Conservation (phyloP, 2,797 vertebrate genomes). For the Neomorphus geoffroyi region DNA sequence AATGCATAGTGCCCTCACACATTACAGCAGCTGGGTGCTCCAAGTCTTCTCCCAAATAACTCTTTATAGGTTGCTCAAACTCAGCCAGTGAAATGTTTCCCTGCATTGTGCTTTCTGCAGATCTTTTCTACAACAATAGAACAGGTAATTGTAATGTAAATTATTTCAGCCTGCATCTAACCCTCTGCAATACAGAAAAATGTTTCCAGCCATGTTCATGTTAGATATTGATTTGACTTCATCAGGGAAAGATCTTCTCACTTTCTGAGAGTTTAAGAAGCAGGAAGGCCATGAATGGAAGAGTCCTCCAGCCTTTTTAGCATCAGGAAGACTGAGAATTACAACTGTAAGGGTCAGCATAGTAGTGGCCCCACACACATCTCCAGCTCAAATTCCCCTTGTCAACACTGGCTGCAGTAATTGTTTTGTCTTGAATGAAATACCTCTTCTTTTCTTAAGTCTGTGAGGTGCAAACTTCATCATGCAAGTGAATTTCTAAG, state of each 20-base stretch:
- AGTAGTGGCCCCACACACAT: background rate
- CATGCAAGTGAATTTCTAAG: background rate
- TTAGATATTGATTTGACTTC: background rate
- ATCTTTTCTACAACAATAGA: background rate
- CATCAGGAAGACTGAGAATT: background rate
- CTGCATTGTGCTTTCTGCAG: background rate
- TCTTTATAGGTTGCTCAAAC: background rate
- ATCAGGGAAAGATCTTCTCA: background rate
- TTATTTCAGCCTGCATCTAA: background rate
- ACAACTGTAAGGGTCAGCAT: background rate
- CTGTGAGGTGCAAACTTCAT: background rate
- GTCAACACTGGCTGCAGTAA: background rate
- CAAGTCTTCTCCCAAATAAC: background rate
- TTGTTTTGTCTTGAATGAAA: background rate
- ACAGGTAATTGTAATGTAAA: constrained; percentile 24
- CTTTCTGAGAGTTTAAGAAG: background rate
- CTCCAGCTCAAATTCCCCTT: background rate
- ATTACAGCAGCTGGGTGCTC: background rate
- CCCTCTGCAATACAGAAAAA: background rate
- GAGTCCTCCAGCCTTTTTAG: background rate
- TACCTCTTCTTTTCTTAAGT: background rate
- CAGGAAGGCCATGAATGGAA: background rate
- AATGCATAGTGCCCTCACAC: background rate
- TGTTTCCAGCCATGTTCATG: background rate
- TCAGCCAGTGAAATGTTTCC: background rate